A percentile compares a stretch with the other conserved stretches of the same genome.
phyloP scores from a whole-genome alignment of 2,797 vertebrate species.

The Coluber constrictor region DNA sequence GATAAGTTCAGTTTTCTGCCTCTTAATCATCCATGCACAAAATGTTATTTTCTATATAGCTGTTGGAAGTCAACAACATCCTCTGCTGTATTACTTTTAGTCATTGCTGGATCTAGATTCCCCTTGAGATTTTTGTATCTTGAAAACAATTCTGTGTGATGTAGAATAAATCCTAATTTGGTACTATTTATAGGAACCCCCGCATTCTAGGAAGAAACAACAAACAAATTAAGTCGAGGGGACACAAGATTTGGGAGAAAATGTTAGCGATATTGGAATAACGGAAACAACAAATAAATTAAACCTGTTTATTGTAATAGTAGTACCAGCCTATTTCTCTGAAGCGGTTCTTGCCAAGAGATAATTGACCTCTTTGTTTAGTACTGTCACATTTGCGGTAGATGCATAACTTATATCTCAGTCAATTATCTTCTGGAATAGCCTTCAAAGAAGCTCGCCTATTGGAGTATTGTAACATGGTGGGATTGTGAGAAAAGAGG shows the following conservation, averaged over 20 bases:
- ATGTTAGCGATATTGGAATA: conserved; percentile 50
- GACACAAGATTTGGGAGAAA: conserved; percentile 33
- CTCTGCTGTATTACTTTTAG: neutral
- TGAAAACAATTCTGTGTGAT: neutral
- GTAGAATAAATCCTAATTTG: neutral
- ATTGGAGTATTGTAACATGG: conserved; percentile 36
- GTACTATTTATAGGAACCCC: neutral
- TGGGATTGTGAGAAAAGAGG: conserved; percentile 41
- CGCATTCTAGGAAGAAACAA: neutral
- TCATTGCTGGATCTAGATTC: neutral
- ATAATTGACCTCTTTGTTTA: conserved; percentile 65
- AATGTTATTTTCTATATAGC: neutral
- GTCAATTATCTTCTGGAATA: conserved; percentile 57
- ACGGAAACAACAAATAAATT: conserved; percentile 48
- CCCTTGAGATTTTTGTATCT: neutral
- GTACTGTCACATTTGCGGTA: conserved; percentile 56
- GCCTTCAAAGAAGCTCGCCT: conserved; percentile 52
- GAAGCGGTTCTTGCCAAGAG: conserved; percentile 52
- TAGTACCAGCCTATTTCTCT: conserved; percentile 54
- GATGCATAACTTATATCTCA: conserved; percentile 59
- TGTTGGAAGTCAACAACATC: neutral
- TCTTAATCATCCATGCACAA: neutral
- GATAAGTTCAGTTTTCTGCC: neutral
- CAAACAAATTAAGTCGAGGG: conserved; percentile 27
- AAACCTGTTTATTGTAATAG: conserved; percentile 57